Conservation (phyloP, 2,113 vertebrate species). For the Budorcas taxicolor region DNA sequence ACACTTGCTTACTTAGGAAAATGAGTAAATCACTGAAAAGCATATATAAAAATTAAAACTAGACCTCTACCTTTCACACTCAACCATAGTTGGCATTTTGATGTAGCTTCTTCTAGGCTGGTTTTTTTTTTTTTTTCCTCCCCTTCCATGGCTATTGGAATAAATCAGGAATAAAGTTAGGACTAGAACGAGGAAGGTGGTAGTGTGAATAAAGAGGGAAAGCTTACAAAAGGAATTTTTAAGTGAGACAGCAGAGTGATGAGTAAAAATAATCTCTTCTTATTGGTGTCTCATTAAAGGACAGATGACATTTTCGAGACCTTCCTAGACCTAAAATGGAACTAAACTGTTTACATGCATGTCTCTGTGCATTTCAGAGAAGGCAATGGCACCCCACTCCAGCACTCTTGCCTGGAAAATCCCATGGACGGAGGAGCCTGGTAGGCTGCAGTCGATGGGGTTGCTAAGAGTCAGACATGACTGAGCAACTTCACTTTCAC, state of each 20-base stretch:
- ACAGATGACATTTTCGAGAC: background rate
- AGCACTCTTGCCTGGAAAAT: background rate
- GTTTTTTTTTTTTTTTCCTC: background rate
- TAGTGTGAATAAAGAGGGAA: background rate
- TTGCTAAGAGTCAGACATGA: background rate
- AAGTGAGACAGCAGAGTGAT: background rate
- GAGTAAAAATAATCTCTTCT: background rate
- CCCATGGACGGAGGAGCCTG: rapidly evolving
- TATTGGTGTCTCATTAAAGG: background rate
- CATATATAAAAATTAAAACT: background rate
- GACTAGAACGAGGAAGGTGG: background rate
- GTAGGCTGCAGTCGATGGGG: background rate
- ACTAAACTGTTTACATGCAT: background rate
- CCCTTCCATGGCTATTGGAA: background rate
- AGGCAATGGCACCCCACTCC: background rate
- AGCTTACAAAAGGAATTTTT: background rate
- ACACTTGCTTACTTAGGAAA: background rate
- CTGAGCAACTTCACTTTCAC: background rate
- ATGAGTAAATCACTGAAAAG: background rate
- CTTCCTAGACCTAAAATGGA: background rate
- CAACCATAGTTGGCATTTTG: background rate
- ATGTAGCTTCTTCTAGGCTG: background rate
- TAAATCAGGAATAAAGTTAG: background rate
- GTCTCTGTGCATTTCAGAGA: background rate
- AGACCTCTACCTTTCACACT: background rate